phyloP scores from a whole-genome alignment of 2,888 invertebrate genomes.

The Pristionchus maxplancki region DNA sequence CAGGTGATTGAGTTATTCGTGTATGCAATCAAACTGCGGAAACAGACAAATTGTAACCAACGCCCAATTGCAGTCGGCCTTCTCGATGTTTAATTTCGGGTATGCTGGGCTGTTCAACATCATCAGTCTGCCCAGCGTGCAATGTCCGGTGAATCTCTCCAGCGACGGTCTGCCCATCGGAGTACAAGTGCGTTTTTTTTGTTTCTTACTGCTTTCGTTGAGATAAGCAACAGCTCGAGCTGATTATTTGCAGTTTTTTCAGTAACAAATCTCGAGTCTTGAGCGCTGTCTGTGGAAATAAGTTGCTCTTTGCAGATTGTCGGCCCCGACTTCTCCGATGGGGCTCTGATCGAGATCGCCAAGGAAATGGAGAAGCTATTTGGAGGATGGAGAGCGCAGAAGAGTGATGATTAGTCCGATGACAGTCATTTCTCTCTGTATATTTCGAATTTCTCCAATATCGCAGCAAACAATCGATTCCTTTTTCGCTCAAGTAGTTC shows the following conservation, averaged over 20 bases:
- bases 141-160: slow-evolving; percentile 79
- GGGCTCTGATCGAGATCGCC: slow-evolving; percentile 84
- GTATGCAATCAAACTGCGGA: too few species aligned
- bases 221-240: too few species aligned
- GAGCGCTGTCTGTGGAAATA: too few species aligned
- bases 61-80: slow-evolving; percentile 70
- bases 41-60: background rate
- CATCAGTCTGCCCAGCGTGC: slow-evolving; percentile 79
- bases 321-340: slow-evolving; percentile 66
- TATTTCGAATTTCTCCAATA: too few species aligned
- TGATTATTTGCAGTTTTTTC: too few species aligned
- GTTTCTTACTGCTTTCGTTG: background rate
- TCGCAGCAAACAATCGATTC: too few species aligned
- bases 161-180: slow-evolving; percentile 79
- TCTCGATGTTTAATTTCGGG: slow-evolving; percentile 79
- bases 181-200: slow-evolving; percentile 75
- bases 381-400: slow-evolving; percentile 82
- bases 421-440: too few species aligned
- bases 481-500: too few species aligned
- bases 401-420: too few species aligned
- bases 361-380: slow-evolving; percentile 86
- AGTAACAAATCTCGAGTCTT: too few species aligned
- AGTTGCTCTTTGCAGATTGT: too few species aligned
- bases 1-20: background rate
- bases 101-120: slow-evolving; percentile 79